A percentile compares a stretch with the other conserved stretches of the same genome.
Evolutionary conservation across 2,888 invertebrate genomes (phyloP).

Genomic region (Colostygia pectinataria): DNA sequence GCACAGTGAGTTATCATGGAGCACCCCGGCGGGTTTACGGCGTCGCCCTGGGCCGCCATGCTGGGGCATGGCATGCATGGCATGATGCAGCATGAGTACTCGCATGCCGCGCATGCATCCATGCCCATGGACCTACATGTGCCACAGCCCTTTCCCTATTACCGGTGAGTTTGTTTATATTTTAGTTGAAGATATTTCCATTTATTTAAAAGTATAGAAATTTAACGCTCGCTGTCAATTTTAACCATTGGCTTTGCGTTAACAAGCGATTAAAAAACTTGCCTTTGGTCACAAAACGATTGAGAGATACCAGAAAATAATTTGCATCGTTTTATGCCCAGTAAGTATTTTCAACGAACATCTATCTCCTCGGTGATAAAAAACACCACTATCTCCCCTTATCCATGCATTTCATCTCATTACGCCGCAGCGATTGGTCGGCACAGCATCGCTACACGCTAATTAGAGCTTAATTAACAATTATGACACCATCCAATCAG

Average conservation of each 20-base stretch:
- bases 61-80: conserved; percentile 85
- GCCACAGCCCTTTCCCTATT: conserved; percentile 95
- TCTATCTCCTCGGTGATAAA: background rate
- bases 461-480: conserved; percentile 57
- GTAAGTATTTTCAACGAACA: too few relatives aligned
- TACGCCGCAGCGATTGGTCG: conserved; percentile 37
- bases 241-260: too few relatives aligned
- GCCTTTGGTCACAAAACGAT: too few relatives aligned
- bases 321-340: background rate
- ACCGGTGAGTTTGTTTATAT: conserved; percentile 86
- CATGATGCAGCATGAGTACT: conserved; percentile 85
- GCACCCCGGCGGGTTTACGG: conserved; percentile 89
- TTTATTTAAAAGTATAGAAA: too few relatives aligned
- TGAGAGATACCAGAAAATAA: background rate
- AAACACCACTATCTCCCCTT: conserved; percentile 1
- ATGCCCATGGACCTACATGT: conserved; percentile 97
- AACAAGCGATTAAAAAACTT: too few relatives aligned
- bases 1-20: conserved; percentile 81
- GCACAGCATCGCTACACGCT: conserved; percentile 34
- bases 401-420: conserved; percentile 15
- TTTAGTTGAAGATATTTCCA: too few relatives aligned
- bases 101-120: conserved; percentile 75
- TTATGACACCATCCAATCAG: conserved; percentile 57
- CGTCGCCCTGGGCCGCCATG: conserved; percentile 91
- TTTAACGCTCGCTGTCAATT: too few relatives aligned